Evolutionary conservation across 2,797 vertebrate genomes (phyloP), one percentile per base, ranked within the genome.

Genomic region (Pipistrellus kuhlii): DNA sequence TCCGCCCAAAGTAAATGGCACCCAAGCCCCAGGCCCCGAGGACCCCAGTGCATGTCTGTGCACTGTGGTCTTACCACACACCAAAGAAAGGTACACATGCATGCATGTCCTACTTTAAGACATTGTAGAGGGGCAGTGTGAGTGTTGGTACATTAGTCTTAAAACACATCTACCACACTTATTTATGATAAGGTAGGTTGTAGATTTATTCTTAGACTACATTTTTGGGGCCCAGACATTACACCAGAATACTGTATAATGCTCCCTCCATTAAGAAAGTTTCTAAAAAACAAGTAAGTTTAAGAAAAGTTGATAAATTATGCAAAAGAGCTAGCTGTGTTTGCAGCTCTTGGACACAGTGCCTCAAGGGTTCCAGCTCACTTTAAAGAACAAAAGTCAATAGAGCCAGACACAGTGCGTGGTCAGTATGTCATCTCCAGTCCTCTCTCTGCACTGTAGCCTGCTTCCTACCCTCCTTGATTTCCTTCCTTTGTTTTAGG

Each of bases 401-500:
- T 86, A 44, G 55, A 38, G 9, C 15, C 77, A 30, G 53, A 66
- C 41, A 85, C 18, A 27, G 51, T 25, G n/a, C 13, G 1, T 51
- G 18, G 46, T 48, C 51, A 41, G 1, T 41, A 21, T 27, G 68
- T 66, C 30, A 59, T 23, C 20, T 44, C 51, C 87, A 66, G 12
- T 44, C 11, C 41, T 92, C 38, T 84, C 64, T 44, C 57, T 53
- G n/a, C 4, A 55, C 68, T 32, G 30, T 53, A 8, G 57, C 35
- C 18, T 32, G 30, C 25, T 75, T 44, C 23, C 38, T 38, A 14
- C 25, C 57, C 35, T 64, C 23, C 4, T 1, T 23, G 41, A 44
- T 78, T 68, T 92, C 64, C 38, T 80, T 86, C 55, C 59, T 64
- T 90, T 95, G 21, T 92, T 80, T 88, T 21, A 59, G 38, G 44